Base-by-base conservation (phyloP, 2,113 vertebrate species). In the Conger conger region DNA sequence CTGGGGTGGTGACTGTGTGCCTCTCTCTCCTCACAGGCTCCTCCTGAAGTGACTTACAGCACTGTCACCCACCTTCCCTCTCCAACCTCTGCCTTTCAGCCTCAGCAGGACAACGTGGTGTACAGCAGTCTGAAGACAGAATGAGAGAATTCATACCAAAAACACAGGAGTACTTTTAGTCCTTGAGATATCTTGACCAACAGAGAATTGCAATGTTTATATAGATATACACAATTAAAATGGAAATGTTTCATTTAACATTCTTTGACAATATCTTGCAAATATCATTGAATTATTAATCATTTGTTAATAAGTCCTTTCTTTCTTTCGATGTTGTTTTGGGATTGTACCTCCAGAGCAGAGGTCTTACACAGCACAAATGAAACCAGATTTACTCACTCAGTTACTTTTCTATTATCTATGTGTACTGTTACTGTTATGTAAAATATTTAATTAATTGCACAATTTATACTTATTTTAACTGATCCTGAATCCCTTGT, bases 61-160 rank as follows among this genome's bases (percentile, higher is more conserved):
- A 30, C 68, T 33, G n/a, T 73, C n/a, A 33, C 9, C n/a, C 68
- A 73, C n/a, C 27, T 33, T n/a, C 6, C 68, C 11, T 13, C 68
- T 30, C 68, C 30, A 13, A 13, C 68, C n/a, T 1, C n/a, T 0
- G 27, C 27, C 27, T 13, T 33, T 33, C 27, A 30, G n/a, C n/a
- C 68, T 30, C n/a, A n/a, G 33, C 27, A 73, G 68, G 68, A 73
- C 9, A 73, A 27, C n/a, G 68, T 73, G 68, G 68, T 73, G 68
- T 73, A 73, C 68, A 73, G 68, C 68, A 33, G 68, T 33, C n/a
- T 73, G 68, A 73, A 73, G 68, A 73, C 68, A 33, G n/a, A 73
- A n/a, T 73, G 68, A 73, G 68, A 33, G 4, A 63, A 4, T 73
- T 23, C 68, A 73, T 13, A 73, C 57, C 2, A 2, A 73, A 73